Conservation (phyloP, 2,113 vertebrate genomes). For the Mesitornis unicolor region DNA sequence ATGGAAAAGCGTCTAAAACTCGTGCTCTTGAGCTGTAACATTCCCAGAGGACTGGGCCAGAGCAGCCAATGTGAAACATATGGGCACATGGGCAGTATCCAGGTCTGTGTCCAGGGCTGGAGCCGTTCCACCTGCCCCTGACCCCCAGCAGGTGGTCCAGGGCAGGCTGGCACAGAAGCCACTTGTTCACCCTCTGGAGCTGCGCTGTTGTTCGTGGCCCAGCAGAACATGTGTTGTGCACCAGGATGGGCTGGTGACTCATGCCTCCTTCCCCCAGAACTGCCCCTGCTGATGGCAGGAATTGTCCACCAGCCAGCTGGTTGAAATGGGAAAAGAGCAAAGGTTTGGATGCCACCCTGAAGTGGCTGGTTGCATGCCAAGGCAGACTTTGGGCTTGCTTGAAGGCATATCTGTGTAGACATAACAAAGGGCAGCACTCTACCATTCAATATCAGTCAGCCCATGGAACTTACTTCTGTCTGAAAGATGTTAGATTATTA, state of each 20-base stretch:
- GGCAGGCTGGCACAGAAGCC: neutral
- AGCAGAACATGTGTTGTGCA: accelerated
- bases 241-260: neutral
- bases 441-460: neutral
- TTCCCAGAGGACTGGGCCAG: neutral
- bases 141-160: accelerated
- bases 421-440: neutral
- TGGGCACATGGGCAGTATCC: neutral
- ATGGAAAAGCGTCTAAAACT: neutral
- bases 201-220: accelerated
- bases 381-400: neutral
- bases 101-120: neutral
- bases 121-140: neutral
- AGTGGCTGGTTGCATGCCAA: neutral
- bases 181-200: neutral
- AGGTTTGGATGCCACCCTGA: neutral
- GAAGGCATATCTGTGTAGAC: neutral
- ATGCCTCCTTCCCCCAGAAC: neutral
- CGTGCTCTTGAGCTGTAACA: accelerated
- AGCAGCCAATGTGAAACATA: neutral
- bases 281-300: neutral
- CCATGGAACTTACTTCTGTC: neutral
- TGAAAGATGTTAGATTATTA: neutral
- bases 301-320: accelerated
- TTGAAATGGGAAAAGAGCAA: neutral